Conservation (phyloP, 2,113 vertebrate species). For the Chaetodon trifascialis region DNA sequence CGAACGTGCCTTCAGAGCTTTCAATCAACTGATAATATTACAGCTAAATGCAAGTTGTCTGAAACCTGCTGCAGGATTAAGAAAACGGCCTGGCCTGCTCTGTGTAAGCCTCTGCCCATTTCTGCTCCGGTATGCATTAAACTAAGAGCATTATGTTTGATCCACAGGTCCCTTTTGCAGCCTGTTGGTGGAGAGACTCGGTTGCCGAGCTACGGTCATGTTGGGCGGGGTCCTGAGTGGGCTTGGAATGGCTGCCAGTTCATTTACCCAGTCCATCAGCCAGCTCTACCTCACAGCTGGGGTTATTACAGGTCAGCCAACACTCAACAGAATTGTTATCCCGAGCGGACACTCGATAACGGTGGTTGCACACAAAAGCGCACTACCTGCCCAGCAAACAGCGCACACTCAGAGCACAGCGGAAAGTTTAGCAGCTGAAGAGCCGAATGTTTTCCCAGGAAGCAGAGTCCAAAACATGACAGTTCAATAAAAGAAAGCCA, state of each 20-base stretch:
- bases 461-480: too few relatives aligned
- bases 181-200: conserved; percentile 89
- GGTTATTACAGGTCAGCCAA: conserved; percentile 89
- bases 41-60: conserved; percentile 21
- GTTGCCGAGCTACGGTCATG: conserved; percentile 90
- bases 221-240: conserved; percentile 91
- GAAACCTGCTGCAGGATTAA: conserved; percentile 48
- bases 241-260: conserved; percentile 90
- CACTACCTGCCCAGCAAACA: background rate
- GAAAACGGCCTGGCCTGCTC: background rate
- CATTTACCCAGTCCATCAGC: conserved; percentile 88
- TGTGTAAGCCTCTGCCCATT: conserved; percentile 5
- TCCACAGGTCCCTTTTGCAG: conserved; percentile 92
- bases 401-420: too few relatives aligned
- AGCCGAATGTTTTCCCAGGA: too few relatives aligned
- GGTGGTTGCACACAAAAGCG: too few relatives aligned
- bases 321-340: background rate
- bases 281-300: conserved; percentile 92
- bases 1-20: background rate
- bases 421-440: too few relatives aligned
- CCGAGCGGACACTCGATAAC: background rate
- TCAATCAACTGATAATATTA: conserved; percentile 19
- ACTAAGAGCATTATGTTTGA: conserved; percentile 56
- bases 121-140: conserved; percentile 33
- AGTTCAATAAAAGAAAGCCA: too few relatives aligned